Percentiles rank a stretch among this genome's conserved stretches.
These are phyloP conservation scores for Phalacrocorax aristotelis DNA, from an alignment of 2,113 vertebrate species.

Conservation along the genomic window DNA sequence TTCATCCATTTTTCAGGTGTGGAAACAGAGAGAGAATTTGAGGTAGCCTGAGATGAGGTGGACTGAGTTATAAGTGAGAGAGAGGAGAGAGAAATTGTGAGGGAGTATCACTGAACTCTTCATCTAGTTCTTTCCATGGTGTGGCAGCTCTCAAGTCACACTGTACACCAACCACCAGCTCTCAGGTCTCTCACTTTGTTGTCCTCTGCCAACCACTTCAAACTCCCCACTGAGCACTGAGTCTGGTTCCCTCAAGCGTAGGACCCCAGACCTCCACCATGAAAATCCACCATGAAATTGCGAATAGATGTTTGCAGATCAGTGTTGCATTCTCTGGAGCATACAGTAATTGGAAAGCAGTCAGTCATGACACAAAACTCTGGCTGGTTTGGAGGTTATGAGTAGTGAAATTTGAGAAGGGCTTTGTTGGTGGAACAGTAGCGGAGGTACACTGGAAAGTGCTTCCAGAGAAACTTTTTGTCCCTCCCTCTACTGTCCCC, in stretches of 20 bases:
- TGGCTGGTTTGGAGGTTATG: not conserved
- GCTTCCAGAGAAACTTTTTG: not conserved
- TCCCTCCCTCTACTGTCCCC: not conserved
- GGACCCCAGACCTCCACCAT: not conserved
- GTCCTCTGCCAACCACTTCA: not conserved
- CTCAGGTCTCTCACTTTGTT: not conserved
- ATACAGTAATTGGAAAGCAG: not conserved
- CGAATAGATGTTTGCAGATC: not conserved
- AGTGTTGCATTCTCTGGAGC: not conserved
- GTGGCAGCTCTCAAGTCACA: not conserved
- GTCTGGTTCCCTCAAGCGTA: rapidly evolving
- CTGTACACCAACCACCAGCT: not conserved
- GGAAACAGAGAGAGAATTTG: not conserved
- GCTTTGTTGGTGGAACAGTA: constrained; percentile 46
- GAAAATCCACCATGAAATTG: not conserved
- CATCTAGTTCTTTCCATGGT: not conserved
- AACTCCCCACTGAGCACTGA: not conserved
- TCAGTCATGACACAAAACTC: not conserved
- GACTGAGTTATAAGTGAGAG: not conserved
- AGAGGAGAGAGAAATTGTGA: not conserved
- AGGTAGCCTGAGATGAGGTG: not conserved
- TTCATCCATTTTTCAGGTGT: not conserved
- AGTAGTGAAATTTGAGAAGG: constrained; percentile 31
- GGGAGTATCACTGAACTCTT: not conserved
- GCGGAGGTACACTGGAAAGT: constrained; percentile 8